Evolutionary conservation across 2,888 invertebrate genomes (phyloP).

Genomic region (Calameuta pallipes): DNA sequence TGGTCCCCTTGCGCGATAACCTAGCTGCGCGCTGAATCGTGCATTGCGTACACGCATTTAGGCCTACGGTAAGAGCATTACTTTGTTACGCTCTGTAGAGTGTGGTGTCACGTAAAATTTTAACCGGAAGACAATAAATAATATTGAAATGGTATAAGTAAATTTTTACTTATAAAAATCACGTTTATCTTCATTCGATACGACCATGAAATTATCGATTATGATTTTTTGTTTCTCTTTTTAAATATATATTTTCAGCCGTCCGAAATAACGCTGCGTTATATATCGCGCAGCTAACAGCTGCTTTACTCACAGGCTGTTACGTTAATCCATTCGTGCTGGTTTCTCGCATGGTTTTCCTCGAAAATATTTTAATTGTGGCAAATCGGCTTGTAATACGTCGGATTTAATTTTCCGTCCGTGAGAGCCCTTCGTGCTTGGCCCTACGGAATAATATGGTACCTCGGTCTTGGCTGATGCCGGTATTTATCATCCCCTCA

Average conservation of each 20-base stretch:
- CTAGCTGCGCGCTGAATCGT: not conserved
- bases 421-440: not conserved
- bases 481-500: constrained; percentile 17
- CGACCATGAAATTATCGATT: too few species aligned
- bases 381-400: not conserved
- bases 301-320: not conserved
- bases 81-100: not conserved
- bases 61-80: not conserved
- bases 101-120: not conserved
- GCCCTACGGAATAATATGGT: constrained; percentile 1
- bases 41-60: not conserved
- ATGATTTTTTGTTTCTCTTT: too few species aligned
- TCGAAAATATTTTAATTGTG: constrained; percentile 3
- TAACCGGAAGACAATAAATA: not conserved
- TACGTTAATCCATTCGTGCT: not conserved
- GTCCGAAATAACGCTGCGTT: too few species aligned
- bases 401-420: not conserved
- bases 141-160: not conserved
- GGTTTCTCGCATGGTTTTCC: not conserved
- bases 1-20: not conserved
- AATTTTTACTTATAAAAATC: too few species aligned
- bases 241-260: too few species aligned
- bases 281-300: not conserved
- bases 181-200: too few species aligned
- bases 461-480: not conserved